Percentiles rank a stretch among this genome's conserved stretches.
Conservation (phyloP, 2,113 vertebrate species). For the Asarcornis scutulata region DNA sequence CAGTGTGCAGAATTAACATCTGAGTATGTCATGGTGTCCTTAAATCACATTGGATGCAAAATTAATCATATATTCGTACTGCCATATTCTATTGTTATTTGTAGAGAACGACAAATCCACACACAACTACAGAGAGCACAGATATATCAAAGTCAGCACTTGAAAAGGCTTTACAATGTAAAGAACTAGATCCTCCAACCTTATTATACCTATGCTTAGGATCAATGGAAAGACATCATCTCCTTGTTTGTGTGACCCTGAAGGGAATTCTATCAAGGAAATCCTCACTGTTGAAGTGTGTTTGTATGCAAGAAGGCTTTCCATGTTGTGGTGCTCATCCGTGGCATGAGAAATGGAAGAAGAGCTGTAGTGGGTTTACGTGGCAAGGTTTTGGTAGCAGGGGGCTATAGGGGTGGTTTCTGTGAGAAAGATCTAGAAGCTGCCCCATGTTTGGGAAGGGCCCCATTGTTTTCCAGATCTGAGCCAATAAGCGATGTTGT, state of each 20-base stretch:
- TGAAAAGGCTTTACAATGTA: background rate
- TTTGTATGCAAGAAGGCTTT: background rate
- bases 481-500: too few species aligned
- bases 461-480: too few species aligned
- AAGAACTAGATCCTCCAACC: background rate
- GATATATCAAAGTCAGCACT: background rate
- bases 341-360: background rate
- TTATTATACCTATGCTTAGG: background rate
- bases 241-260: background rate
- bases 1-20: background rate
- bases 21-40: background rate
- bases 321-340: background rate
- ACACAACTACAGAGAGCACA: background rate
- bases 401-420: too few species aligned
- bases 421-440: too few species aligned
- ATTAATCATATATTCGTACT: background rate
- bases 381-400: too few species aligned
- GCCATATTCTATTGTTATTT: background rate
- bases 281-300: background rate
- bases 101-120: background rate
- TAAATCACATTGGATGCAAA: background rate
- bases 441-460: too few species aligned
- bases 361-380: too few species aligned
- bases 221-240: background rate
- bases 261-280: background rate